Evolutionary conservation across 2,797 vertebrate species (phyloP).

Genomic region (Lacerta bilineata): DNA sequence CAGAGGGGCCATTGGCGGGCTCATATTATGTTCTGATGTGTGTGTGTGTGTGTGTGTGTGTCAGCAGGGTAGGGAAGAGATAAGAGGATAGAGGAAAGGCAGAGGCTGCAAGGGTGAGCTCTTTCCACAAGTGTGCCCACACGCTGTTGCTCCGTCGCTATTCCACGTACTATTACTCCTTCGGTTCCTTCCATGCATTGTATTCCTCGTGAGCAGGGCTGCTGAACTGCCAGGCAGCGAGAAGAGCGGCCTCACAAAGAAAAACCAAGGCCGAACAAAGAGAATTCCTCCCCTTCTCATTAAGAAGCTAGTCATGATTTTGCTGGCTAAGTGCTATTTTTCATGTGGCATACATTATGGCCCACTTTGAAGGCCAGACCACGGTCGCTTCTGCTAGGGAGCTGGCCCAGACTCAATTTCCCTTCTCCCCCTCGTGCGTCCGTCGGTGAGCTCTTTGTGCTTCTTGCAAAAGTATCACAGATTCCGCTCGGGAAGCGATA

Average conservation of each 20-base stretch:
- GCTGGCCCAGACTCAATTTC: background rate
- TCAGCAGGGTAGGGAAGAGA: too few relatives aligned
- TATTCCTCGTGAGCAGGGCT: background rate
- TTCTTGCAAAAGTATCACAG: background rate
- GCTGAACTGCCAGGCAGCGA: background rate
- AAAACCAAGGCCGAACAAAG: background rate
- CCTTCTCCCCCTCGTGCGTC: too few relatives aligned
- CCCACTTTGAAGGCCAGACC: background rate
- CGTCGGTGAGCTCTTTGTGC: background rate
- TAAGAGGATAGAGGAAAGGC: background rate
- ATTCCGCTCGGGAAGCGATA: background rate
- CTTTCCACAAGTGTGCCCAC: background rate
- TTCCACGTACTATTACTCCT: background rate
- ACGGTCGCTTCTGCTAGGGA: background rate
- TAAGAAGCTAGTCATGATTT: background rate
- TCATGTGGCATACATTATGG: background rate
- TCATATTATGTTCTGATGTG: too few relatives aligned
- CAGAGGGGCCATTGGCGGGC: too few relatives aligned
- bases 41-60: too few relatives aligned
- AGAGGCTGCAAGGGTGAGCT: background rate
- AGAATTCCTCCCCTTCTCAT: background rate
- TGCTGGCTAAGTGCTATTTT: conserved; percentile 22
- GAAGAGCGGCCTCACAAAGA: background rate
- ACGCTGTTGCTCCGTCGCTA: background rate
- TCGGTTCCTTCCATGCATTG: background rate